phyloP scores from a whole-genome alignment of 2,888 invertebrate species.

The Microctonus brassicae region DNA sequence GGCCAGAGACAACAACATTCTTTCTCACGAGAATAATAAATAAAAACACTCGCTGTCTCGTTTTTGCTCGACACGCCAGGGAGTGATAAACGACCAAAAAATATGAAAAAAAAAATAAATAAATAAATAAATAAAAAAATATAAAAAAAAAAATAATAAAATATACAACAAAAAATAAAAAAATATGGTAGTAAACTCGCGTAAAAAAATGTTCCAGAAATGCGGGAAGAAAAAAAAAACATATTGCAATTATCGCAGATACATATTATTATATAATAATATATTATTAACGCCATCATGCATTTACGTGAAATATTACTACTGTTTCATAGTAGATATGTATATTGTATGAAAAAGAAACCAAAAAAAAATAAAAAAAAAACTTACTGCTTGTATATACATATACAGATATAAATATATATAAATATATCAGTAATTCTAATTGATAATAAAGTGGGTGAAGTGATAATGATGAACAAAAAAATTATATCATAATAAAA shows the following conservation, averaged over 20 bases:
- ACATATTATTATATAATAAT: no score
- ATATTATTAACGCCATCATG: slow-evolving; percentile 32
- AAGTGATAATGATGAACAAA: slow-evolving; percentile 44
- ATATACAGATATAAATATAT: slow-evolving; percentile 43
- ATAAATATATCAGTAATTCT: slow-evolving; percentile 33
- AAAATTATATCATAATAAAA: slow-evolving; percentile 62
- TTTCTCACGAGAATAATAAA: background rate
- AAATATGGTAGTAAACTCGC: slow-evolving; percentile 32
- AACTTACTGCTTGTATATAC: slow-evolving; percentile 65
- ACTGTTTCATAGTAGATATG: slow-evolving; percentile 48
- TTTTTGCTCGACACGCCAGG: slow-evolving; percentile 4
- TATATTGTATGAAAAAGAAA: slow-evolving; percentile 45
- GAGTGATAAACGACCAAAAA: slow-evolving; percentile 7
- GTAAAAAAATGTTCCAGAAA: slow-evolving; percentile 36
- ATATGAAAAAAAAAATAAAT: slow-evolving; percentile 18
- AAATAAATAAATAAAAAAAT: slow-evolving; percentile 13
- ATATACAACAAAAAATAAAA: slow-evolving; percentile 21
- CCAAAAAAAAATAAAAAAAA: slow-evolving; percentile 45
- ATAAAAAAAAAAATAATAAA: no score
- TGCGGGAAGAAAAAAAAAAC: slow-evolving; percentile 25
- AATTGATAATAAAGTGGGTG: slow-evolving; percentile 28
- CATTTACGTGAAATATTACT: slow-evolving; percentile 41
- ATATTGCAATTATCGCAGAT: slow-evolving; percentile 41
- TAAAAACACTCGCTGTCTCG: background rate
- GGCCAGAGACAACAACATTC: background rate